Evolutionary conservation across 2,888 invertebrate species (phyloP).

Genomic region (Hydrotaea cyrtoneurina): DNA sequence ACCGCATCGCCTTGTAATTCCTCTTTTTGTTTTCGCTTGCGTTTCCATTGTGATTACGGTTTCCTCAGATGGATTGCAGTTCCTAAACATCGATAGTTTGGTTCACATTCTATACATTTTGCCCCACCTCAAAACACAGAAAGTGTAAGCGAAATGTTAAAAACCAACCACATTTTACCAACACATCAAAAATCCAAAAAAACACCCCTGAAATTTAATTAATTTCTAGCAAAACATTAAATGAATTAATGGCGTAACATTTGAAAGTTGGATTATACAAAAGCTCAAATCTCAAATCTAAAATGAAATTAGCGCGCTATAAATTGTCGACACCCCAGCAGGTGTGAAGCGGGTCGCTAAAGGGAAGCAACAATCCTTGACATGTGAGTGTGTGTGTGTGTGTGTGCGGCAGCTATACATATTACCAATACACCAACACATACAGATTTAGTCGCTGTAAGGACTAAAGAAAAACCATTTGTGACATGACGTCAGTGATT

Average conservation of each 20-base stretch:
- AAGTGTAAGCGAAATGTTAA: not conserved
- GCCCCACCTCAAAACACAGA: no score
- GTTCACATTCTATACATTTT: no score
- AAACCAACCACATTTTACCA: not conserved
- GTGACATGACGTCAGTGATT: constrained; percentile 13
- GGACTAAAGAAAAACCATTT: not conserved
- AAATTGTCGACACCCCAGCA: constrained; percentile 1
- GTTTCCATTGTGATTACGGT: no score
- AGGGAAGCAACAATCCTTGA: constrained; percentile 5
- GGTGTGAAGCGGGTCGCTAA: not conserved
- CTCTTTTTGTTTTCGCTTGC: no score
- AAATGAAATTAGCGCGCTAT: not conserved
- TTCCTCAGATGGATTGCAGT: no score
- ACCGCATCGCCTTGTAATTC: no score
- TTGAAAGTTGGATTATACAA: not conserved
- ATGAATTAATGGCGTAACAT: not conserved
- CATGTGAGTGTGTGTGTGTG: no score
- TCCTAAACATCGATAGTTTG: no score
- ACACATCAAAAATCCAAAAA: not conserved
- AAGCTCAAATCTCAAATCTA: not conserved
- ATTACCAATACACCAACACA: not conserved
- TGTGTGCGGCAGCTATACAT: not conserved
- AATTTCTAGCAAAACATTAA: not conserved
- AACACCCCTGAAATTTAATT: not conserved
- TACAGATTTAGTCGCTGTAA: not conserved